phyloP scores from a whole-genome alignment of 2,113 vertebrate genomes.

The Mastomys coucha region DNA sequence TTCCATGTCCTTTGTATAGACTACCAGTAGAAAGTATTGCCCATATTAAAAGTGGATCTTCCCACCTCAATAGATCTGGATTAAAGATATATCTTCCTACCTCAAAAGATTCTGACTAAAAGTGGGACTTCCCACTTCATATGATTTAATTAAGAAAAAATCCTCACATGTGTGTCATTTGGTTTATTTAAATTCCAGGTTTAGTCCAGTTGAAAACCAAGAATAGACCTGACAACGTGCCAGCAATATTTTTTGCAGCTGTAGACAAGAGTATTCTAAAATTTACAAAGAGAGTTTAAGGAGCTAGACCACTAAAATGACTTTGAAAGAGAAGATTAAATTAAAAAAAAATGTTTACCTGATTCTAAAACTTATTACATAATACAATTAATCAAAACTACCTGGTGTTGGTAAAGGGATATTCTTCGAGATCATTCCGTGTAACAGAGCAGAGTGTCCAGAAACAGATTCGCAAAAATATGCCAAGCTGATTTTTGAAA shows the following conservation, averaged over 20 bases:
- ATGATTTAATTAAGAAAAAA: conserved; percentile 18
- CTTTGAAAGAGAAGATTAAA: neutral
- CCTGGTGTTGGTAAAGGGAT: neutral
- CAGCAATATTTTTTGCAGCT: neutral
- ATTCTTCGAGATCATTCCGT: neutral
- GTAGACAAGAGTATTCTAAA: conserved; percentile 10
- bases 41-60: no score
- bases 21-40: no score
- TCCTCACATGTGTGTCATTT: neutral
- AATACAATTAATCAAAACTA: neutral
- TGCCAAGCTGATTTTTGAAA: neutral
- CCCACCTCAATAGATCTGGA: no score
- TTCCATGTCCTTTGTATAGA: no score
- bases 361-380: conserved; percentile 28
- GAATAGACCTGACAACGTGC: neutral
- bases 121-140: neutral
- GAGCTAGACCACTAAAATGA: conserved; percentile 1
- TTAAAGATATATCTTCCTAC: neutral
- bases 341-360: neutral
- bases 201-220: neutral
- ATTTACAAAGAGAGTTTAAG: neutral
- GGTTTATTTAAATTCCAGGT: neutral
- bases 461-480: neutral
- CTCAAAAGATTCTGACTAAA: neutral
- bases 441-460: neutral